Evolutionary conservation across 1,140 invertebrate genomes (phyloP).

Genomic region (Aphelenchoides besseyi): DNA sequence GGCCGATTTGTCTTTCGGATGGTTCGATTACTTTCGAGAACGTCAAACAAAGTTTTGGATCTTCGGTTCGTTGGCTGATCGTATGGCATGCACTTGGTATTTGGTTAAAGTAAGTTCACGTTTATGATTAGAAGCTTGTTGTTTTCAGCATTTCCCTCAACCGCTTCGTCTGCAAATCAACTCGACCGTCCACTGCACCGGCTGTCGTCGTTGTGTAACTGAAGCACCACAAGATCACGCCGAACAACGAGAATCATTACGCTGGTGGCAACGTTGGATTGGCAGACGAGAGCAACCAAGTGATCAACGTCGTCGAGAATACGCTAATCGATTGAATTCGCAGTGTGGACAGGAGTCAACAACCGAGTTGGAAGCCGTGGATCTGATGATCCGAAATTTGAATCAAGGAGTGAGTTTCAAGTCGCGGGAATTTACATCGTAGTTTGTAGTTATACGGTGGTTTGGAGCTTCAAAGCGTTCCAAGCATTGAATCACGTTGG

Average conservation of each 20-base stretch:
- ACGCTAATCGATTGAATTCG: neutral
- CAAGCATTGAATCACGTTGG: neutral
- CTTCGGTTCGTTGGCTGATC: neutral
- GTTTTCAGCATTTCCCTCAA: slow-evolving; percentile 10
- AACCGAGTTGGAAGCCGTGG: neutral
- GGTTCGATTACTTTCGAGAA: slow-evolving; percentile 10
- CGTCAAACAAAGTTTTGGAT: slow-evolving; percentile 6
- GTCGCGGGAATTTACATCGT: neutral
- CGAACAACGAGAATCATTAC: neutral
- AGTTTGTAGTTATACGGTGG: neutral
- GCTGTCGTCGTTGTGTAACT: slow-evolving; percentile 13
- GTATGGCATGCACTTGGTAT: slow-evolving; percentile 16
- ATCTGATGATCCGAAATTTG: neutral
- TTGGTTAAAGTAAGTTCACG: slow-evolving; percentile 15
- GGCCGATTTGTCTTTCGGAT: neutral
- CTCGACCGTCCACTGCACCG: neutral
- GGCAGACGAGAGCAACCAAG: slow-evolving; percentile 15
- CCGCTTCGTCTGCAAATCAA: neutral
- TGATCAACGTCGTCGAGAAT: neutral
- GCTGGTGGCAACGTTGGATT: slow-evolving; percentile 19
- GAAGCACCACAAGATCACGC: neutral
- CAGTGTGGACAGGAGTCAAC: neutral
- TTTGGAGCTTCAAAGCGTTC: neutral
- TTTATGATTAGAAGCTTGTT: slow-evolving; percentile 6
- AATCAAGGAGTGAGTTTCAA: neutral